phyloP scores from a whole-genome alignment of 1,140 invertebrate genomes.

The Drosophila mayri region DNA sequence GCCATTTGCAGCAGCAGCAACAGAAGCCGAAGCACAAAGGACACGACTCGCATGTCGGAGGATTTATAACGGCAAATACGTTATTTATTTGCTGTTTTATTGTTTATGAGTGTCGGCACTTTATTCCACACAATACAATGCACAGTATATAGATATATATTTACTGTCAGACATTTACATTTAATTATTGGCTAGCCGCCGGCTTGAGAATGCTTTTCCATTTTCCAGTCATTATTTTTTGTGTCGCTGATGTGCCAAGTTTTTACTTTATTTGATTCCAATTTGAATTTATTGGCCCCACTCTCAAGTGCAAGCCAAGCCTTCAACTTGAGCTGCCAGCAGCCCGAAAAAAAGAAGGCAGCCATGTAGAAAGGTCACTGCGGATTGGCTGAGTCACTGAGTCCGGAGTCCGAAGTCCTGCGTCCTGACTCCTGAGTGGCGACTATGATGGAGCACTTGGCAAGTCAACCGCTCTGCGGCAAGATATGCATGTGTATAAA shows the following conservation, averaged over 20 bases:
- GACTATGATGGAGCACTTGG: conserved; percentile 67
- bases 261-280: conserved; percentile 45
- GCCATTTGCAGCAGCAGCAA: conserved; percentile 43
- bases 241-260: conserved; percentile 27
- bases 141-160: not conserved
- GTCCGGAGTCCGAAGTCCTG: conserved; percentile 7
- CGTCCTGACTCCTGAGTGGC: conserved; percentile 4
- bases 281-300: conserved; percentile 49
- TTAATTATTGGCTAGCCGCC: conserved; percentile 38
- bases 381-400: conserved; percentile 37
- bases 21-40: conserved; percentile 24
- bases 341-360: conserved; percentile 11
- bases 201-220: conserved; percentile 4
- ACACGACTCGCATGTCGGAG: conserved; percentile 18
- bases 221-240: conserved; percentile 28
- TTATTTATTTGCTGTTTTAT: conserved; percentile 71
- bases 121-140: conserved; percentile 24
- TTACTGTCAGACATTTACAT: conserved; percentile 24
- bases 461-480: conserved; percentile 19
- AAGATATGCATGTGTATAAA: not conserved
- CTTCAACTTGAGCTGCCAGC: conserved; percentile 14
- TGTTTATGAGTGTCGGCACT: conserved; percentile 52
- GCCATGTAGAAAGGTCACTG: conserved; percentile 70
- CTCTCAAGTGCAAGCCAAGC: not conserved
- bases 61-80: conserved; percentile 64